phyloP scores from a whole-genome alignment of 23 tunicate species.

The Clavelina lepadiformis region DNA sequence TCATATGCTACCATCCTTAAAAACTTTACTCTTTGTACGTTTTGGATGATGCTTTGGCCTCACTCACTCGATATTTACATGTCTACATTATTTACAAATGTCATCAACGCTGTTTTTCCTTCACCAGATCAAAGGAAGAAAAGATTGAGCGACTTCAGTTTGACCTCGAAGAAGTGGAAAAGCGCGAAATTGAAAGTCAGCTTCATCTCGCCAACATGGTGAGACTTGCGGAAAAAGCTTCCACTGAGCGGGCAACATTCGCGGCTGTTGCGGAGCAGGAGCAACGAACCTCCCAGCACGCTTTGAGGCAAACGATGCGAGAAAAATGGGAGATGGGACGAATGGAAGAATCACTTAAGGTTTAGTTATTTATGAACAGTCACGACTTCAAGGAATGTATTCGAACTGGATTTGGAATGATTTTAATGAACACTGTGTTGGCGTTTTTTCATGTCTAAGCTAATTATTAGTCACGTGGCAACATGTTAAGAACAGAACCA shows the following conservation, averaged over 20 bases:
- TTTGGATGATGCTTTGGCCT: no score
- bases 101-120: neutral
- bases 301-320: conserved; percentile 46
- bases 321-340: conserved; percentile 88
- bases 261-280: conserved; percentile 76
- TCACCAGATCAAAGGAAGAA: conserved; percentile 2
- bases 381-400: no score
- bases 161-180: conserved; percentile 50
- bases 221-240: conserved; percentile 52
- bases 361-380: neutral
- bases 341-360: conserved; percentile 82
- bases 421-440: no score
- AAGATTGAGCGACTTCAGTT: conserved; percentile 25
- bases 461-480: no score
- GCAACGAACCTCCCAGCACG: conserved; percentile 43
- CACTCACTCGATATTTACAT: neutral
- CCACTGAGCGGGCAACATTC: conserved; percentile 57
- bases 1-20: no score
- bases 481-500: no score
- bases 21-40: no score
- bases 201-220: conserved; percentile 68
- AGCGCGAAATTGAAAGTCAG: conserved; percentile 61
- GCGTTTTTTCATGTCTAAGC: no score
- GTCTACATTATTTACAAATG: neutral
- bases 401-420: no score